Conservation (phyloP, 2,888 invertebrate species). For the Philonicus albiceps region DNA sequence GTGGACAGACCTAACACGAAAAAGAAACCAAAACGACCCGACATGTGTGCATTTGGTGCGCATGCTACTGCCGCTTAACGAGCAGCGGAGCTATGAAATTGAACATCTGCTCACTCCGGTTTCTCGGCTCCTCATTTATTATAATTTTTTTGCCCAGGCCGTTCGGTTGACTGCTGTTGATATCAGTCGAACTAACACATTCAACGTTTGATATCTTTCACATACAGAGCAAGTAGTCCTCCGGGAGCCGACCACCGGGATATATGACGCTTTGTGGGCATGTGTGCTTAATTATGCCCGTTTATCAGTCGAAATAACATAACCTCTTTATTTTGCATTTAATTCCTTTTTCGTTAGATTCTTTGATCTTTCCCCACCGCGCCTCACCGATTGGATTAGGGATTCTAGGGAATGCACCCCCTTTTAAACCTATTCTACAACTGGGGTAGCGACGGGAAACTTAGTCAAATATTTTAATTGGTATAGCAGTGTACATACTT, state of each 20-base stretch:
- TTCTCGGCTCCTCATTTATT: conserved; percentile 37
- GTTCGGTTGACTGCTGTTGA: not conserved
- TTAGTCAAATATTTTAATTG: not conserved
- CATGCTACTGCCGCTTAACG: conserved; percentile 19
- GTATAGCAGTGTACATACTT: not conserved
- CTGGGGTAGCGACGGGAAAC: not conserved
- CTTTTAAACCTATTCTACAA: not conserved
- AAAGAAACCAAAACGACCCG: conserved; percentile 27
- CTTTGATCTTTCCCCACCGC: not conserved
- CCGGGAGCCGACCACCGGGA: not conserved
- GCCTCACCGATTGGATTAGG: not conserved
- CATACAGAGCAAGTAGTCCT: not conserved
- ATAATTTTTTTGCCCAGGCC: not conserved
- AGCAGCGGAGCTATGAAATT: conserved; percentile 30
- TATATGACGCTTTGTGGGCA: not conserved
- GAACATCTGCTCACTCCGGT: conserved; percentile 45
- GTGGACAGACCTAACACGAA: not conserved
- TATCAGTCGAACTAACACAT: not conserved
- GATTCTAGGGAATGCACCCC: not conserved
- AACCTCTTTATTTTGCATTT: conserved; percentile 30
- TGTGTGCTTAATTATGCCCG: conserved; percentile 16
- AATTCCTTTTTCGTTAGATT: conserved; percentile 17
- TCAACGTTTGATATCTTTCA: not conserved
- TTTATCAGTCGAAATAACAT: conserved; percentile 39
- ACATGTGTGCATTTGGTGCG: conserved; percentile 38